These are phyloP conservation scores for Aphis gossypii DNA, from an alignment of 1,140 invertebrate genomes.

Conservation along the genomic window DNA sequence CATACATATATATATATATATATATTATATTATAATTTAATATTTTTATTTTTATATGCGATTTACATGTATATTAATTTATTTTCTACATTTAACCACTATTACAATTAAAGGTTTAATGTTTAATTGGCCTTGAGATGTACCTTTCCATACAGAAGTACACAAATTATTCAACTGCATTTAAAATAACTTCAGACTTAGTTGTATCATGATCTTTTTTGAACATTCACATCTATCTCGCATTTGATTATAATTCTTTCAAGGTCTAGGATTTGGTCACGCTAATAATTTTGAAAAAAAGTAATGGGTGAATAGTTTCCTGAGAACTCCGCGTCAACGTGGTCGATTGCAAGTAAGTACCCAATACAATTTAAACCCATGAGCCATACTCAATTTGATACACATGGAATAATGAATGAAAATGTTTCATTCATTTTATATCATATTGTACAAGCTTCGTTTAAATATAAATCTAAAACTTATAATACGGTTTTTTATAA, in stretches of 20 bases:
- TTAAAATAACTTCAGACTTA: slow-evolving; percentile 21
- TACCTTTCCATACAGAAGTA: not conserved
- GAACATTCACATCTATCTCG: not conserved
- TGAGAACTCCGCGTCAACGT: slow-evolving; percentile 1
- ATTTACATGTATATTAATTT: not conserved
- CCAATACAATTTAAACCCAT: not conserved
- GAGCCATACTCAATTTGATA: not conserved
- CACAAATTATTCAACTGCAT: slow-evolving; percentile 8
- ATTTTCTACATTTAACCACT: not conserved
- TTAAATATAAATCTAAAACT: not conserved
- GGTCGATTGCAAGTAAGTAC: not conserved
- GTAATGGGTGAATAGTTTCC: slow-evolving; percentile 31
- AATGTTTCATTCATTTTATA: not conserved
- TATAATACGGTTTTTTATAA: slow-evolving; percentile 9
- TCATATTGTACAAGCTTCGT: not conserved
- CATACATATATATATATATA: too few species aligned
- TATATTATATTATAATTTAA: not conserved
- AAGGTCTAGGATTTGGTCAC: slow-evolving; percentile 45
- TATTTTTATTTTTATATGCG: not conserved
- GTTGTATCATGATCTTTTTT: slow-evolving; percentile 27
- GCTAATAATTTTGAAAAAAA: slow-evolving; percentile 38
- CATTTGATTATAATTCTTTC: slow-evolving; percentile 42
- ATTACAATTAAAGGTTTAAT: not conserved
- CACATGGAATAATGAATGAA: slow-evolving; percentile 29
- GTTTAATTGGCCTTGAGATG: slow-evolving; percentile 14